Base-by-base conservation (phyloP, 2,113 vertebrate genomes). In the Orycteropus afer region DNA sequence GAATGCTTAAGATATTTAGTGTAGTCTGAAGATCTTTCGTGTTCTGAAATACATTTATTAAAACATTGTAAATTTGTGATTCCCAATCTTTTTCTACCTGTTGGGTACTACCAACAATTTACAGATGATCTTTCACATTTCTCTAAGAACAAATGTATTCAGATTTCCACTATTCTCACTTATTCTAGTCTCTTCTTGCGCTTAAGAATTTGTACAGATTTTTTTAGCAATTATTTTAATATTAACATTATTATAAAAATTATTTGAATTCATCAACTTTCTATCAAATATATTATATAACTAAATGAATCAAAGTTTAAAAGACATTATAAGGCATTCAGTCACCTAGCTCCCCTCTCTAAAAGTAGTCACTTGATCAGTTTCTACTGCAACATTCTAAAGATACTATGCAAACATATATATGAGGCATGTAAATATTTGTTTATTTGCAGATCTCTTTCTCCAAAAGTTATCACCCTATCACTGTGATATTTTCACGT, bases 1-100 rank as follows among this genome's bases (percentile, higher is more conserved):
- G 98, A 98, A 99, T 99, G 97, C 97, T 99, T 93, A 99, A 97
- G 96, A 99, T 98, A 98, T 99, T 99, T 96, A 99, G 90, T 93
- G 98, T 98, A 85, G 99, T 99, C 94, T 99, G 99, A 96, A 98
- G 98, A 98, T 99, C 99, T 97, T 97, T 98, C n/a, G 98, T 98
- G 97, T 98, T 99, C 99, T 99, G 98, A 97, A 98, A 98, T 53
- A 95, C 91, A 97, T 92, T 86, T 92, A 96, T 90, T 97, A 97
- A 95, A 85, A 78, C 88, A 82, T 22, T 95, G 42, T 59, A 80
- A 79, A 82, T 65, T 47, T 95, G 20, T 94, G 53, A 91, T 78
- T 86, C 47, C 20, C 40, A 85, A 96, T 76, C 13, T 74, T 87
- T 92, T 67, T 86, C 15, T 69, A 42, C 34, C 37, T 93, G n/a